phyloP scores from a whole-genome alignment of 2,113 vertebrate species.

The Scopus umbretta region DNA sequence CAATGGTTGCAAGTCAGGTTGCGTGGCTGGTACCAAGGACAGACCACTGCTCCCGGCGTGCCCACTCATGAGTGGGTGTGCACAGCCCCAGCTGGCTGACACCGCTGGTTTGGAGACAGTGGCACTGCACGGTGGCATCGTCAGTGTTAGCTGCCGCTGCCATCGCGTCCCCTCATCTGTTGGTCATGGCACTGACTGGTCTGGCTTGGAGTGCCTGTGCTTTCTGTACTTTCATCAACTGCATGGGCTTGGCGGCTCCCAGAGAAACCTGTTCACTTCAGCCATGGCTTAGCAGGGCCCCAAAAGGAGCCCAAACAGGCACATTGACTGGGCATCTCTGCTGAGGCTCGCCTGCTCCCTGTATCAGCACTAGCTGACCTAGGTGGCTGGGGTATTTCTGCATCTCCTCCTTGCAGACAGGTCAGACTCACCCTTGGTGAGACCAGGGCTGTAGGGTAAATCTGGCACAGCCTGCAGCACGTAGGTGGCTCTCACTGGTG shows the following conservation, averaged over 20 bases:
- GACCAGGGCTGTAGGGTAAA: background rate
- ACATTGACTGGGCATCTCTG: background rate
- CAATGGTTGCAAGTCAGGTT: accelerated
- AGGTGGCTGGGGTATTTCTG: background rate
- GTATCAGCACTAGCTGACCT: accelerated
- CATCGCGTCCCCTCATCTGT: accelerated
- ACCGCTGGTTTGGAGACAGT: background rate
- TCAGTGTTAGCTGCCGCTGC: accelerated
- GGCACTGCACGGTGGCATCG: accelerated
- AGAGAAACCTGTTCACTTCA: background rate
- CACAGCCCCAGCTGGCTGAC: background rate
- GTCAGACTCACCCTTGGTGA: background rate
- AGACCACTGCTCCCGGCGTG: background rate
- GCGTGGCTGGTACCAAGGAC: background rate
- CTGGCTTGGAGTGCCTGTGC: background rate
- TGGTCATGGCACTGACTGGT: background rate
- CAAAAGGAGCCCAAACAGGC: background rate
- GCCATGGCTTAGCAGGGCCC: background rate
- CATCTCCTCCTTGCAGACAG: background rate
- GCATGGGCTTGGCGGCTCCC: background rate
- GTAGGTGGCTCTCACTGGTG: background rate
- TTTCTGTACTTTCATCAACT: background rate
- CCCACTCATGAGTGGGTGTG: accelerated
- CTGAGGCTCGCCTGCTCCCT: background rate
- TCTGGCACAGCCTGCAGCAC: background rate